Evolutionary conservation across 2,797 vertebrate species (phyloP).

Genomic region (Brotogeris chrysoptera): DNA sequence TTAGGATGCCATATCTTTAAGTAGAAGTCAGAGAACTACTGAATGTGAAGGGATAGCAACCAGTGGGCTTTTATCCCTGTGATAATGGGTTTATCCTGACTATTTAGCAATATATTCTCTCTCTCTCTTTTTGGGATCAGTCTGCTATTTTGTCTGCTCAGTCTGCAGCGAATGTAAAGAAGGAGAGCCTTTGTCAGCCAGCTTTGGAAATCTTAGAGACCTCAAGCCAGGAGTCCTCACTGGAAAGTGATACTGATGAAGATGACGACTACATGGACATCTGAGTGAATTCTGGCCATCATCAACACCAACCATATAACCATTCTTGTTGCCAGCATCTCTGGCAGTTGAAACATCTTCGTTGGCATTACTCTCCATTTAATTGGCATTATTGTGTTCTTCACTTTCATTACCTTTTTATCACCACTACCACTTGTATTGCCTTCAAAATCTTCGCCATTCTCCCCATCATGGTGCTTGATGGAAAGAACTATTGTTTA

Average conservation of each 20-base stretch:
- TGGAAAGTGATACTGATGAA: conserved; percentile 97
- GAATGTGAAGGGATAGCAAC: conserved; percentile 30
- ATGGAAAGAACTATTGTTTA: background rate
- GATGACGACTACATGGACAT: conserved; percentile 95
- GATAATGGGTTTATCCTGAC: conserved; percentile 49
- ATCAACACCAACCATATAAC: conserved; percentile 47
- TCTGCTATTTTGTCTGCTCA: conserved; percentile 97
- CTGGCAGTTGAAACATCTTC: conserved; percentile 31
- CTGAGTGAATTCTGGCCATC: conserved; percentile 68
- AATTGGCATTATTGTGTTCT: conserved; percentile 23
- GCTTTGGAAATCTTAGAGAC: conserved; percentile 96
- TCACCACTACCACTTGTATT: conserved; percentile 36
- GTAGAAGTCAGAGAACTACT: background rate
- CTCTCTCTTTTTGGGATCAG: conserved; percentile 76
- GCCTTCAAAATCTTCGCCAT: conserved; percentile 45
- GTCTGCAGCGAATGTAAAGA: conserved; percentile 97
- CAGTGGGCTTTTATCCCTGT: conserved; percentile 49
- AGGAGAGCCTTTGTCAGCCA: conserved; percentile 94
- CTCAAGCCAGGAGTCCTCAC: conserved; percentile 96
- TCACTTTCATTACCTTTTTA: conserved; percentile 33
- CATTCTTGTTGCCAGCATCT: conserved; percentile 36
- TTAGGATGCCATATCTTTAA: background rate
- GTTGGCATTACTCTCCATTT: conserved; percentile 47
- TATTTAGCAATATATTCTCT: conserved; percentile 60
- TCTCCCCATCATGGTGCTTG: conserved; percentile 53